Evolutionary conservation across 2,797 vertebrate species (phyloP).

Genomic region (Gorsachius magnificus): DNA sequence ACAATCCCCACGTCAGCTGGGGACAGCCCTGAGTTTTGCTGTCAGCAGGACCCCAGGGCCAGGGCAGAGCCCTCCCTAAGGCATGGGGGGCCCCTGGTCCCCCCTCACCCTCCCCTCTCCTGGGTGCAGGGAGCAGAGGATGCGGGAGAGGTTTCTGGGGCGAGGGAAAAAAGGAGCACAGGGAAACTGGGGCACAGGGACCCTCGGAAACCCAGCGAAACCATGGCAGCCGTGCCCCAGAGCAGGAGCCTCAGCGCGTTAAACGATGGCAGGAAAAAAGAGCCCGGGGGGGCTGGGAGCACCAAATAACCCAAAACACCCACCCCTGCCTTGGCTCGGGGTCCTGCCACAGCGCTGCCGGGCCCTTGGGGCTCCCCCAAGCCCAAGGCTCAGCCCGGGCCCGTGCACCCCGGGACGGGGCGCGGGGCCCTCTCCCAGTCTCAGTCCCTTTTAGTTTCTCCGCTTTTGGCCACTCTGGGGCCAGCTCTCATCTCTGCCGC

Average conservation of each 20-base stretch:
- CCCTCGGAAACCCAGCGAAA: not conserved
- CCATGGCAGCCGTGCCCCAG: accelerated
- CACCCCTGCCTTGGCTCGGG: not conserved
- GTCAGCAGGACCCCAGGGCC: not conserved
- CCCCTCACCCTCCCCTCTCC: not conserved
- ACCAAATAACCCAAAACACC: not conserved
- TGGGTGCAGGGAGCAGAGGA: not conserved
- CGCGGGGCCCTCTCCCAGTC: not conserved
- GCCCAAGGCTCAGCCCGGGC: not conserved
- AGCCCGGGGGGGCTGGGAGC: not conserved
- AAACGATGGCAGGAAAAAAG: not conserved
- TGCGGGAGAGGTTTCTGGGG: not conserved
- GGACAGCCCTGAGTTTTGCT: not conserved
- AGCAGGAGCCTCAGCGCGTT: not conserved
- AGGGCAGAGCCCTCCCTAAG: not conserved
- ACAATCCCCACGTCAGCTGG: accelerated
- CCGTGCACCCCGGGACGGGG: too few species aligned
- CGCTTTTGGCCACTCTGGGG: accelerated
- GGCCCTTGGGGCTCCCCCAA: not conserved
- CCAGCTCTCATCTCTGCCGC: not conserved
- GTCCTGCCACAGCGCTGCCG: not conserved
- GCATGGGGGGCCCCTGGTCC: accelerated
- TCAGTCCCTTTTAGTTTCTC: accelerated
- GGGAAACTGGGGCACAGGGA: not conserved
- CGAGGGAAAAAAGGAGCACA: not conserved